Evolutionary conservation across 23 tunicate species (phyloP).

Genomic region (Oikopleura albicans): DNA sequence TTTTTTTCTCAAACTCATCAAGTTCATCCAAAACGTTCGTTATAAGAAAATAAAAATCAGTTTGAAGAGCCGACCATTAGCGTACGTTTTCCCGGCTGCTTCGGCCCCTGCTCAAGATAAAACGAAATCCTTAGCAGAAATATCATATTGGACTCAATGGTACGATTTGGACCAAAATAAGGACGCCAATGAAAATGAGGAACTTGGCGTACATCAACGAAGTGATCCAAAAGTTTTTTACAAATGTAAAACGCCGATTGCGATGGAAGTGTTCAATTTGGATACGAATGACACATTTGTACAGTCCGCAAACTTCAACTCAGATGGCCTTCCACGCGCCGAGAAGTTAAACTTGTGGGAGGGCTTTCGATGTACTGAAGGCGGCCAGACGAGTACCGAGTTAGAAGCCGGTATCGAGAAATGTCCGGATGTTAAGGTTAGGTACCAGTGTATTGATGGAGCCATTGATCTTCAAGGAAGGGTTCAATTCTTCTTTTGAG

Average conservation of each 20-base stretch:
- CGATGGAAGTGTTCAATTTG: neutral
- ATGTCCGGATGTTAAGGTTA: neutral
- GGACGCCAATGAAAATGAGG: neutral
- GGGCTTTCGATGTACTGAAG: neutral
- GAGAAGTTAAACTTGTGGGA: neutral
- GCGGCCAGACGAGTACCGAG: neutral
- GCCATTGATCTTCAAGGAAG: constrained; percentile 4
- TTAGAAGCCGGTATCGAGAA: neutral
- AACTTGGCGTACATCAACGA: neutral
- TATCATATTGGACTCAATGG: neutral
- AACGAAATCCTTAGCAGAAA: neutral
- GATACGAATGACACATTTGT: neutral
- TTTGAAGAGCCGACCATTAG: no score
- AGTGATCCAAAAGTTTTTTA: neutral
- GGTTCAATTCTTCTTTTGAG: no score
- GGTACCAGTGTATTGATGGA: neutral
- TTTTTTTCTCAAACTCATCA: no score
- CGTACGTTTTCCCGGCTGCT: no score
- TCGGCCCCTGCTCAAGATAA: neutral
- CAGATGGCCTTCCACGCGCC: neutral
- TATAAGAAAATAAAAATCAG: no score
- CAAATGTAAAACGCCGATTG: neutral
- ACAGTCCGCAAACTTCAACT: neutral
- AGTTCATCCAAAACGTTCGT: no score
- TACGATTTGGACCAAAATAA: neutral